Percentiles rank a stretch among this genome's conserved stretches.
Conservation (phyloP, 1,140 invertebrate genomes). For the Drosophila triauraria region DNA sequence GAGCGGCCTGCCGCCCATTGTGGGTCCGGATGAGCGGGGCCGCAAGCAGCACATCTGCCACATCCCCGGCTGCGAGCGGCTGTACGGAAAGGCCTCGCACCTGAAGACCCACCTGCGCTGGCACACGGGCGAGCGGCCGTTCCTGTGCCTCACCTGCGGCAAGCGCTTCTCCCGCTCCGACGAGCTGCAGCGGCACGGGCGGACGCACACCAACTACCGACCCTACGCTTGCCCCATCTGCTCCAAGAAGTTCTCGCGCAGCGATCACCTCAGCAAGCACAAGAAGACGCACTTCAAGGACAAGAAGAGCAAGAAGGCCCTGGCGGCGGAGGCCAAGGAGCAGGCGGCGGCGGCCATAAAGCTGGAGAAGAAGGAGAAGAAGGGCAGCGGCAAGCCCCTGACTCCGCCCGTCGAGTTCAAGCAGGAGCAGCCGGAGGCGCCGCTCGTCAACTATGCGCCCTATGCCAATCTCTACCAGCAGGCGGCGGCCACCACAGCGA, state of each 20-base stretch:
- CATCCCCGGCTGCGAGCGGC: constrained; percentile 95
- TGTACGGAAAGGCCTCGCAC: constrained; percentile 96
- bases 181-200: constrained; percentile 92
- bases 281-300: constrained; percentile 90
- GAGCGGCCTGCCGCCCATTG: constrained; percentile 87
- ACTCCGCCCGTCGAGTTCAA: constrained; percentile 63
- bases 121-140: constrained; percentile 93
- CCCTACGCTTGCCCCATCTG: constrained; percentile 91
- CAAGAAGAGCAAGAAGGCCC: constrained; percentile 79
- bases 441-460: constrained; percentile 55
- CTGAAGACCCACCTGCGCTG: constrained; percentile 94
- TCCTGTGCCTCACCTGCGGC: constrained; percentile 91
- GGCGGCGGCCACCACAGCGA: constrained; percentile 7
- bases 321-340: constrained; percentile 75
- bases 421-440: constrained; percentile 65
- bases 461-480: constrained; percentile 78
- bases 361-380: constrained; percentile 63
- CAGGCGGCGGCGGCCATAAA: constrained; percentile 61
- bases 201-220: constrained; percentile 94
- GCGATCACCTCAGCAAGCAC: constrained; percentile 94
- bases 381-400: constrained; percentile 2
- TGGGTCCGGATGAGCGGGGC: constrained; percentile 86
- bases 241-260: constrained; percentile 92
- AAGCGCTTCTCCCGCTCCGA: constrained; percentile 96
- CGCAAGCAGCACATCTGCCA: constrained; percentile 95